Conservation (phyloP, 2,797 vertebrate genomes). For the Pagetopsis macropterus region DNA sequence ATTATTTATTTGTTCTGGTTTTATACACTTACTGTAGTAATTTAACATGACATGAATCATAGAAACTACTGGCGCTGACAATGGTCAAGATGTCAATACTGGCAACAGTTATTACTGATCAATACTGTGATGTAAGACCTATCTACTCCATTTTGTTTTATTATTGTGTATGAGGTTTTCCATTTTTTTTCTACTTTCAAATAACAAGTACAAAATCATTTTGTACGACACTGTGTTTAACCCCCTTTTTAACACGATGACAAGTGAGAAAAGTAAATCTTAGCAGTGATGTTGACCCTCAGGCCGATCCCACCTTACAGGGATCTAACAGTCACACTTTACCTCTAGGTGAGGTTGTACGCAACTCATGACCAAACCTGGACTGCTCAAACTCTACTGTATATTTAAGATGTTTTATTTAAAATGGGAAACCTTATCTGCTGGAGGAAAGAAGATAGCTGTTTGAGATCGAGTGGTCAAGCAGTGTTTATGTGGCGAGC, state of each 20-base stretch:
- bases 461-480: conserved; percentile 56
- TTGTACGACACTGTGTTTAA: neutral
- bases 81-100: neutral
- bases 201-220: neutral
- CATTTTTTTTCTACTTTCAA: neutral
- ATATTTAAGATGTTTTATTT: conserved; percentile 86
- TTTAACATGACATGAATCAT: conserved; percentile 6
- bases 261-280: conserved; percentile 3
- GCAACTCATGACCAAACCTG: conserved; percentile 33
- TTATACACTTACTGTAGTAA: neutral
- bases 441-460: conserved; percentile 73
- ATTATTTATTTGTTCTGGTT: conserved; percentile 18
- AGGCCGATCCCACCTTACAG: neutral
- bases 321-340: conserved; percentile 33
- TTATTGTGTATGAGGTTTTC: neutral
- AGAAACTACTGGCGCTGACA: neutral
- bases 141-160: conserved; percentile 1
- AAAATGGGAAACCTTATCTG: conserved; percentile 80
- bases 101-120: conserved; percentile 2
- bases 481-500: conserved; percentile 21
- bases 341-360: conserved; percentile 44
- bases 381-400: conserved; percentile 67
- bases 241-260: neutral
- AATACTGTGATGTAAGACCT: conserved; percentile 13
- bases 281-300: neutral